A percentile compares a stretch with the other conserved stretches of the same genome.
Conservation (phyloP, 1,140 invertebrate species). For the Planococcus citri region DNA sequence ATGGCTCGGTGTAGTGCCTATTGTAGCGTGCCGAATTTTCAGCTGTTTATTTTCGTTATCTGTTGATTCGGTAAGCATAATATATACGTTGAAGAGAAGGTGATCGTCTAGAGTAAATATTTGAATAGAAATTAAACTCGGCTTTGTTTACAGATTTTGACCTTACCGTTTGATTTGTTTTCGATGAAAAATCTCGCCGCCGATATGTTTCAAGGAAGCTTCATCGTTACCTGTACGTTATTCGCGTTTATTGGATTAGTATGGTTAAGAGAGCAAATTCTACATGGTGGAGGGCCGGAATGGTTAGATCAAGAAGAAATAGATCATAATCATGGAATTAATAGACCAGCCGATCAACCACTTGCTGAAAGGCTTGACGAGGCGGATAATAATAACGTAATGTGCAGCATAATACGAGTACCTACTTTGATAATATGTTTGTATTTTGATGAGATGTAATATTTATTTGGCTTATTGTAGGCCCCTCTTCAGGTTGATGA, state of each 20-base stretch:
- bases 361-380: conserved; percentile 21
- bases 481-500: conserved; percentile 25
- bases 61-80: conserved; percentile 48
- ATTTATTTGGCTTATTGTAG: not conserved
- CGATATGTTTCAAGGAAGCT: conserved; percentile 90
- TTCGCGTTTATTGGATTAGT: conserved; percentile 94
- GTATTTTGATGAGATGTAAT: not conserved
- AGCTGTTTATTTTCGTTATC: conserved; percentile 81
- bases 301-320: conserved; percentile 60
- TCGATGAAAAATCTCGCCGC: conserved; percentile 85
- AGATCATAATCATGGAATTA: conserved; percentile 15
- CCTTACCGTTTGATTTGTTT: conserved; percentile 79
- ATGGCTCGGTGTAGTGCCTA: conserved; percentile 95
- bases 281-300: conserved; percentile 91
- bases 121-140: too few relatives aligned
- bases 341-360: conserved; percentile 15
- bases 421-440: not conserved
- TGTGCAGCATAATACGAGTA: too few relatives aligned
- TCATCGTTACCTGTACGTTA: conserved; percentile 91
- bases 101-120: not conserved
- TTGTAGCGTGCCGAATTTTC: conserved; percentile 94
- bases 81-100: conserved; percentile 8
- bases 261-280: conserved; percentile 95
- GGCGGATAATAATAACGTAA: conserved; percentile 21
- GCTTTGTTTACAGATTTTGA: conserved; percentile 45